Base-by-base conservation (phyloP, 2,888 invertebrate species). In the Nowickia ferox region DNA sequence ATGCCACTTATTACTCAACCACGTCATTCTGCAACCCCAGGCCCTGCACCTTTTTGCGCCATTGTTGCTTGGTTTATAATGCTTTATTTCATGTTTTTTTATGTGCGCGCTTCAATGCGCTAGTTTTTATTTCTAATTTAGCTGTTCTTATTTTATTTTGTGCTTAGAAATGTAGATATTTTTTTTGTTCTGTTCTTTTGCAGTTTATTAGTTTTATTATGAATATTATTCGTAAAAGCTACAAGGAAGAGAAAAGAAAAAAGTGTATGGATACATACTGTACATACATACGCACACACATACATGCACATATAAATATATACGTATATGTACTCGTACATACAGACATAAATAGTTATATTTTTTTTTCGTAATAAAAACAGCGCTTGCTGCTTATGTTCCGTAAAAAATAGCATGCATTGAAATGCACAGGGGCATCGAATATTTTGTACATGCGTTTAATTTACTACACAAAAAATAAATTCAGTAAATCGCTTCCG, bases 151-250 rank as follows among this genome's bases (percentile, higher is more conserved):
- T 19, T 61, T 51, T 61, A 8, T 22, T 53, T 68, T 76, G 17
- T 59, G 48, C 30, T 57, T 38, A 30, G 44, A 22, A 44, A 55
- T 46, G 30, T 30, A 30, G 30, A 0, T 30, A 22, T 65, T 22
- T 46, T 46, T 2, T 44, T 38, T 61, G 5, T 61, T 38, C 22
- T 17, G 40, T 15, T 65, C 30, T 38, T 65, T 51, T 55, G 42
- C 42, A 46, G 63, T 85, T 74, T 74, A 84, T 84, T 80, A 81
- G 66, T 77, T 81, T 77, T 72, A 78, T 78, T 81, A 74, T 72
- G 74, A 68, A 61, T 63, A 77, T 77, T 74, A 51, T 53, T 68
- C 63, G 63, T 63, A 57, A 84, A 72, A 63, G 22, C 53, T 46
- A 40, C 59, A 59, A 9, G 30, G 53, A 22, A 38, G 61, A 63